Percentiles rank a stretch among this genome's conserved stretches.
phyloP scores from a whole-genome alignment of 2,888 invertebrate genomes.

The Acrobasis suavella region DNA sequence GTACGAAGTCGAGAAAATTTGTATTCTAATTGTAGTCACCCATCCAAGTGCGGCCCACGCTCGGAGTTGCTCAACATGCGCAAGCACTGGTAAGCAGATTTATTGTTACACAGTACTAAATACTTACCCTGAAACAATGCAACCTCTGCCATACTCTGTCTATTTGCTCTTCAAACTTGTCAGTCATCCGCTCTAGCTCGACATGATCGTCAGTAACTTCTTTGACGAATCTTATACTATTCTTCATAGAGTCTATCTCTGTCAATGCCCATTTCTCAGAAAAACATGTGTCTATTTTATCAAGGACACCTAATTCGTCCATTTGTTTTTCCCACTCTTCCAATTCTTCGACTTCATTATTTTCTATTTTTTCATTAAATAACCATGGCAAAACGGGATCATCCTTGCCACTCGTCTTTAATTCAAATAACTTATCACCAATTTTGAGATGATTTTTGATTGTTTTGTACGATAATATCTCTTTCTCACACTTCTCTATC shows the following conservation, averaged over 20 bases:
- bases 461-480: conserved; percentile 56
- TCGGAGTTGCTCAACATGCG: no score
- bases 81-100: no score
- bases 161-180: conserved; percentile 54
- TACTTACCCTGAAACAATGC: conserved; percentile 62
- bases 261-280: conserved; percentile 61
- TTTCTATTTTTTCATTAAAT: conserved; percentile 47
- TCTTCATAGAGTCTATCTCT: conserved; percentile 63
- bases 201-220: conserved; percentile 53
- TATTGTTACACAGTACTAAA: no score
- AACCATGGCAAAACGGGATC: conserved; percentile 66
- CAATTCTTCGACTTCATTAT: conserved; percentile 30
- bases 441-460: conserved; percentile 55
- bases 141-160: conserved; percentile 52
- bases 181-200: conserved; percentile 52
- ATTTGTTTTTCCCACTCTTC: conserved; percentile 55
- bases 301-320: conserved; percentile 38
- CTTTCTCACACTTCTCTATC: conserved; percentile 68
- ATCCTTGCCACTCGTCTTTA: conserved; percentile 48
- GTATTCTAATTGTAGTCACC: no score
- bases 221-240: conserved; percentile 59
- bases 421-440: conserved; percentile 42
- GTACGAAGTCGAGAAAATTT: no score
- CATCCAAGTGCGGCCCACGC: no score
- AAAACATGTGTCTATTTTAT: conserved; percentile 60